These are phyloP conservation scores for Morpho deidamia DNA, from an alignment of 2,888 invertebrate genomes.

Conservation along the genomic window DNA sequence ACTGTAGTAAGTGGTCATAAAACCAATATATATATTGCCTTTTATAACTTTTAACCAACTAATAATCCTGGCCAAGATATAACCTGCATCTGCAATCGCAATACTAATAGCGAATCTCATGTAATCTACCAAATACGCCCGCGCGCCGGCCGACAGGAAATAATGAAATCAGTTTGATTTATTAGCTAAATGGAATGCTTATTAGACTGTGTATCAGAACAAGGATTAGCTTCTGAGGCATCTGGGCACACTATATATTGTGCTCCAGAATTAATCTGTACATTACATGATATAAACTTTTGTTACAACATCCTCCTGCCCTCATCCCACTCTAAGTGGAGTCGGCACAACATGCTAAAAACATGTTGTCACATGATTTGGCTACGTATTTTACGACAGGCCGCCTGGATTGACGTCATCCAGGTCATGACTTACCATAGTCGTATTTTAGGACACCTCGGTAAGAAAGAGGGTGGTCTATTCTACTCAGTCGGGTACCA, in stretches of 20 bases:
- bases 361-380: too few relatives aligned
- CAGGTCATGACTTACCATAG: too few relatives aligned
- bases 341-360: too few relatives aligned
- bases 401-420: too few relatives aligned
- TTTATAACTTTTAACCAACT: not conserved
- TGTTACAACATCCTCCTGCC: too few relatives aligned
- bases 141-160: conserved; percentile 45
- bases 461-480: too few relatives aligned
- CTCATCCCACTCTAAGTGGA: too few relatives aligned
- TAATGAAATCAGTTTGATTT: conserved; percentile 70
- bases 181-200: conserved; percentile 59
- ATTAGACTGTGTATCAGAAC: conserved; percentile 53
- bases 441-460: too few relatives aligned
- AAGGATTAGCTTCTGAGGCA: conserved; percentile 37
- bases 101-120: conserved; percentile 34
- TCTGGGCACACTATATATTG: conserved; percentile 24
- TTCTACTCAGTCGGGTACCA: too few relatives aligned
- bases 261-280: not conserved
- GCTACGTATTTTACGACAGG: too few relatives aligned
- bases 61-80: conserved; percentile 18
- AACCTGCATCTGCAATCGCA: conserved; percentile 18
- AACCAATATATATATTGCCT: not conserved
- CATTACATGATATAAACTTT: too few relatives aligned
- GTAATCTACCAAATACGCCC: conserved; percentile 38
- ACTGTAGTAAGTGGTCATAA: too few relatives aligned